Percentiles rank a stretch among this genome's conserved stretches.
These are phyloP conservation scores for Cotesia vestalis DNA, from an alignment of 1,140 invertebrate genomes.

Conservation along the genomic window DNA sequence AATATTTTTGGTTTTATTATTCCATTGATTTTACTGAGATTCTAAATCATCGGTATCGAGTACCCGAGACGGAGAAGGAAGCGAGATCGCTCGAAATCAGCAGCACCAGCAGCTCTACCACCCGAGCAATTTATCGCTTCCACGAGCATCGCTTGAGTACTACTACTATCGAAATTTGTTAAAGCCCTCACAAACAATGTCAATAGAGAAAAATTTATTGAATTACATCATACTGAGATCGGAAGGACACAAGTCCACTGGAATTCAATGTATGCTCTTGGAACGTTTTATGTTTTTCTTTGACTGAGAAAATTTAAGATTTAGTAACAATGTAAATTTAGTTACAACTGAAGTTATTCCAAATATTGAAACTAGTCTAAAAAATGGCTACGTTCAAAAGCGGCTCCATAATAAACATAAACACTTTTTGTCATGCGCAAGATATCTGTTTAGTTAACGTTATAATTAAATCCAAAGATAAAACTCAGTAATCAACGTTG, in stretches of 20 bases:
- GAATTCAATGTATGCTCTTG: too few species aligned
- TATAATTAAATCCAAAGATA: too few species aligned
- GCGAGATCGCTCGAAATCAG: background rate
- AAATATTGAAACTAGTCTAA: too few species aligned
- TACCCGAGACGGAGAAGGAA: background rate
- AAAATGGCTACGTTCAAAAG: too few species aligned
- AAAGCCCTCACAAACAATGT: slow-evolving; percentile 17
- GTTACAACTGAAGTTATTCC: too few species aligned
- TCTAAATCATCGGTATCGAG: background rate
- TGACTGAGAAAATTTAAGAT: too few species aligned
- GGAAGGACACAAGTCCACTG: too few species aligned
- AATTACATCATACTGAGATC: background rate
- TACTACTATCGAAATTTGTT: slow-evolving; percentile 22
- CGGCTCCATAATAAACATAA: too few species aligned
- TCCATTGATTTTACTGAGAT: background rate
- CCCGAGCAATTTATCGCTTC: slow-evolving; percentile 22
- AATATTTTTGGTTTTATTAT: slow-evolving; percentile 6
- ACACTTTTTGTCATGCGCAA: too few species aligned
- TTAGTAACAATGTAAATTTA: too few species aligned
- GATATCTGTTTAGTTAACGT: too few species aligned
- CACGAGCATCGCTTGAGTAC: slow-evolving; percentile 21
- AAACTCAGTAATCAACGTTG: background rate
- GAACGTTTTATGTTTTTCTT: too few species aligned
- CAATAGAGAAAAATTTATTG: slow-evolving; percentile 7
- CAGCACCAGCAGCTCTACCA: background rate